phyloP scores from a whole-genome alignment of 2,113 vertebrate species.

The Halcyon senegalensis region DNA sequence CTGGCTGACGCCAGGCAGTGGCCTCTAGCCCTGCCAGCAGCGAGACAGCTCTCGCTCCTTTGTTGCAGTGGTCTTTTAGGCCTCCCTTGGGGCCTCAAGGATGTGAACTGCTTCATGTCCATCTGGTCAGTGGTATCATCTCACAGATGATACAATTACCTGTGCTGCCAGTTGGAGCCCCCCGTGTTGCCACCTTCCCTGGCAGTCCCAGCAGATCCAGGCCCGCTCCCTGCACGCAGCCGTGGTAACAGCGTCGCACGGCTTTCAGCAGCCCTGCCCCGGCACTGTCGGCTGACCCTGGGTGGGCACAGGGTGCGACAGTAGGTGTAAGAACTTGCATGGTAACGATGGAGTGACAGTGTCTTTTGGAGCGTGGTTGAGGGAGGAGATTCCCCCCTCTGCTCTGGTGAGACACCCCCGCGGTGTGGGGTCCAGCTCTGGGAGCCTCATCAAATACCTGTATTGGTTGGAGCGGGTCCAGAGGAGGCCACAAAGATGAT shows the following conservation, averaged over 20 bases:
- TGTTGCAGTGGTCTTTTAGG: not conserved
- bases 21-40: not conserved
- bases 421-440: not conserved
- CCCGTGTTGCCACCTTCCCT: not conserved
- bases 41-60: not conserved
- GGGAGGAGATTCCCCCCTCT: too few relatives aligned
- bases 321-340: not conserved
- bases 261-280: not conserved
- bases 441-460: not conserved
- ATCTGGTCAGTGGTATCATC: not conserved
- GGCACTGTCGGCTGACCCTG: not conserved
- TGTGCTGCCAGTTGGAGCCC: not conserved
- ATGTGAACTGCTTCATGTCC: rapidly evolving
- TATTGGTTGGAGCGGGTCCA: not conserved
- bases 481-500: not conserved
- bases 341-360: not conserved
- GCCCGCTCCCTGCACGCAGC: not conserved
- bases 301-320: rapidly evolving
- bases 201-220: not conserved
- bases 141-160: not conserved
- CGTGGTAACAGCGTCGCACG: not conserved
- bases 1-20: not conserved
- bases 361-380: not conserved
- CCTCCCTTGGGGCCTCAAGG: not conserved
- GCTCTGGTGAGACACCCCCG: too few relatives aligned